Base-by-base conservation (phyloP, 2,888 invertebrate genomes). In the Candidula unifasciata region DNA sequence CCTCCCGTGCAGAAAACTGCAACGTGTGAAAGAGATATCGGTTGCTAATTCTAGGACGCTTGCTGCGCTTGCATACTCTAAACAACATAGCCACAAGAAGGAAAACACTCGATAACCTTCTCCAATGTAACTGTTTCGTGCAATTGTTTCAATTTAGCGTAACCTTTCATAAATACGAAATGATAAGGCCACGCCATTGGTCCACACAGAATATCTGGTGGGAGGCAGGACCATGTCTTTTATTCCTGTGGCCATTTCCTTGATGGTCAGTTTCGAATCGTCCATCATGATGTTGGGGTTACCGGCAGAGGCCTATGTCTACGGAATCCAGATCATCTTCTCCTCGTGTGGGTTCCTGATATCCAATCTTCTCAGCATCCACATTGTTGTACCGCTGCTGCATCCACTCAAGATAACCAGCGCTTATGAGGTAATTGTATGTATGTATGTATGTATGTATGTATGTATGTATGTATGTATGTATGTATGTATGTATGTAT, bases 211-310 rank as follows among this genome's bases (percentile, higher is more conserved):
- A 69, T 91, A 88, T 52, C 87, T 91, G 80, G 88, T 89, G 24
- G 91, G 89, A 18, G 89, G 89, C 30, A 86, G 90, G 18, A 82
- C 87, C 27, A 88, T 91, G 89, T 87, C 86, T 33, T 89, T 89
- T 24, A 76, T 89, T 35, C 90, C 91, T 10, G 88, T 90, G 68
- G 90, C 90, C 44, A 86, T 91, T 30, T 91, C 91, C 0, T 85
- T 91, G 6, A 87, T 91, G 85, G 91, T 89, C 30, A 90, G 90
- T 10, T 91, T 90, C 82, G 90, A 91, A 86, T 91, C 91, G 3
- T 91, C 91, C 77, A 90, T 91, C 27, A 89, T 91, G 90, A 88
- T 91, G 88, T 84, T 91, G 44, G 91, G 91, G 3, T 85, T 89
- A 60, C 91, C 91, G 1, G 90, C 91, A 0, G 91, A 91, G 84